Evolutionary conservation across 2,888 invertebrate genomes (phyloP), one percentile per base, ranked within the genome.

Genomic region (Cremastinae sp.): DNA sequence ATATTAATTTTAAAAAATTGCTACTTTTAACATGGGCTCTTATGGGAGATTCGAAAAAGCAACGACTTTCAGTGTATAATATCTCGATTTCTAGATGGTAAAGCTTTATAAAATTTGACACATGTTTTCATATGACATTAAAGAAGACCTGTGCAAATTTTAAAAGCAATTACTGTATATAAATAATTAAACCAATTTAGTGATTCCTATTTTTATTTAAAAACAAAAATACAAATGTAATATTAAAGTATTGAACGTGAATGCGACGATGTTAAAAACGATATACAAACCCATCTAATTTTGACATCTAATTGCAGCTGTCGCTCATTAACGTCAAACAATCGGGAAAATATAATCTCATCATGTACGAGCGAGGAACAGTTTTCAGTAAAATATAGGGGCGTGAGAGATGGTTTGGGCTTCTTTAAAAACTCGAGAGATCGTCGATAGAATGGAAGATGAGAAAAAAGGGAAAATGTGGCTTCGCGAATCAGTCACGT

Each of bases 291-390:
- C 41, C 69, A 28, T 14, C 34, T 51, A 61, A 43, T 22, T 28
- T 12, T 38, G 18, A 49, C 41, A 18, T 49, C 41, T 62, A 69
- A 73, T 66, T 73, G 49, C 64, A 71, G 22, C 45, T 51, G 45
- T 41, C 51, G 75, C 70, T 77, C 79, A 81, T 84, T 84, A 62
- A 58, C 78, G 75, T 82, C 80, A 41, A 12, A 82, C 53, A 83
- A 85, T 85, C 84, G 83, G 78, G 79, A 75, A 85, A 84, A 85
- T 83, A 69, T 78, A 74, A 78, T 77, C 79, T 81, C 81, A 80
- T 82, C 75, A 61, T 41, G 20, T 59, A 43, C 12, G 34, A 68
- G 62, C 43, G 8, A 41, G 22, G 47, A 56, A 34, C 64, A 62
- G 68, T 49, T 68, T 9, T 16, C 12, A 14, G 28, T 38, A 5